Evolutionary conservation across 2,888 invertebrate genomes (phyloP), one percentile per base, ranked within the genome.

Genomic region (Andrena praecox): DNA sequence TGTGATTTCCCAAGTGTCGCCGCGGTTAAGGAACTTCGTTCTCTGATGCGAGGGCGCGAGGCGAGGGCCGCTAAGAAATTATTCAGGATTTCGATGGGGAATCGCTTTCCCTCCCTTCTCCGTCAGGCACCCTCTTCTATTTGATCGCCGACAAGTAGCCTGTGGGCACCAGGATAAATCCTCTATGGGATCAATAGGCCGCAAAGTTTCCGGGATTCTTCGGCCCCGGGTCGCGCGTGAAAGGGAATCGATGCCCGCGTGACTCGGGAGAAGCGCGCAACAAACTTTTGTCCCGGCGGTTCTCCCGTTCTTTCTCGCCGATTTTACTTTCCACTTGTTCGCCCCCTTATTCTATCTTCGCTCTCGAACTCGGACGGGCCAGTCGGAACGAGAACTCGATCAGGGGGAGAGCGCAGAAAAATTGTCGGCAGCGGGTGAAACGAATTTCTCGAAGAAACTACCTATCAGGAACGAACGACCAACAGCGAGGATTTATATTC

Each of bases 371-470:
- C 7, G 2, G 10, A 0, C 0, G 16, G 16, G 16, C 20, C 20
- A 20, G 29, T 69, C 33, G 2, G 48, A 7, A 16, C 48, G 24
- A 7, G 24, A 75, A 79, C 60, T 59, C 62, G 66, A 75, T 82
- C 63, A 56, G 27, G 2, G 2, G 6, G 10, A 2, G 52, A 6
- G 8, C 1, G 59, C 33, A 24, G 63, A 72, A 24, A 59, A 48
- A 72, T 68, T 12, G 48, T 20, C 31, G 31, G 64, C 8, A 27
- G 48, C 7, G 27, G 27, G 24, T 7, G 12, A 76, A 69, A 52
- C 29, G 42, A 59, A 80, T 82, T 82, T 69, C 50, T 27, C 24
- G n/a, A 27, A 8, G 59, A 8, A 75, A 66, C 64, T 76, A 76
- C 59, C 80, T 76, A 60, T 71, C 64, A 60, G 64, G 64, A 48